Percentiles rank a stretch among this genome's conserved stretches.
Evolutionary conservation across 23 tunicate genomes (phyloP).

Genomic region (Clavelina lepadiformis): DNA sequence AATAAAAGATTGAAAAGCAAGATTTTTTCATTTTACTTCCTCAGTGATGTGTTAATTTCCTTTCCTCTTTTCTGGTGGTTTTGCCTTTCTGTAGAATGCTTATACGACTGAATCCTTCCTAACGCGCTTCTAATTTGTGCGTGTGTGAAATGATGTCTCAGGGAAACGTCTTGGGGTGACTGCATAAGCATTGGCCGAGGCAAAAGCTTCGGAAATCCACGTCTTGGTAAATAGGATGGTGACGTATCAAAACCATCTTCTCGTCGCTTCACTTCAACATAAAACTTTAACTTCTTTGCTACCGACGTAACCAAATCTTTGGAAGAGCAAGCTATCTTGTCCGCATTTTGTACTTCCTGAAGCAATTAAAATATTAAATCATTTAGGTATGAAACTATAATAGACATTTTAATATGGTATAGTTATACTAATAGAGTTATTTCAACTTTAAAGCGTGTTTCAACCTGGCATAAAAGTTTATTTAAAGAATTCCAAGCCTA

Average conservation of each 20-base stretch:
- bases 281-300: constrained; percentile 49
- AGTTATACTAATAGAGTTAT: too few species aligned
- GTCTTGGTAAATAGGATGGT: constrained; percentile 56
- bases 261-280: constrained; percentile 51
- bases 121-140: constrained; percentile 58
- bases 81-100: constrained; percentile 26
- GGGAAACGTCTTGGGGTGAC: constrained; percentile 40
- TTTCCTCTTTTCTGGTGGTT: too few species aligned
- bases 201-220: constrained; percentile 57
- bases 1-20: too few species aligned
- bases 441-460: too few species aligned
- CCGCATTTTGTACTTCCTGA: constrained; percentile 75
- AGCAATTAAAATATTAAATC: too few species aligned
- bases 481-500: too few species aligned
- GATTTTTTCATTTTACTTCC: too few species aligned
- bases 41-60: too few species aligned
- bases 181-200: constrained; percentile 65
- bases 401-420: too few species aligned
- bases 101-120: constrained; percentile 55
- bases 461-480: too few species aligned
- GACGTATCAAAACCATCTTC: constrained; percentile 81
- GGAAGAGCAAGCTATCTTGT: constrained; percentile 55
- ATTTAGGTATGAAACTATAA: too few species aligned
- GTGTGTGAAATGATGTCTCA: constrained; percentile 78
- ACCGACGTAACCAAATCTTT: constrained; percentile 53